These are phyloP conservation scores for Meiosimyza platycephala DNA, from an alignment of 2,888 invertebrate genomes.

Conservation along the genomic window DNA sequence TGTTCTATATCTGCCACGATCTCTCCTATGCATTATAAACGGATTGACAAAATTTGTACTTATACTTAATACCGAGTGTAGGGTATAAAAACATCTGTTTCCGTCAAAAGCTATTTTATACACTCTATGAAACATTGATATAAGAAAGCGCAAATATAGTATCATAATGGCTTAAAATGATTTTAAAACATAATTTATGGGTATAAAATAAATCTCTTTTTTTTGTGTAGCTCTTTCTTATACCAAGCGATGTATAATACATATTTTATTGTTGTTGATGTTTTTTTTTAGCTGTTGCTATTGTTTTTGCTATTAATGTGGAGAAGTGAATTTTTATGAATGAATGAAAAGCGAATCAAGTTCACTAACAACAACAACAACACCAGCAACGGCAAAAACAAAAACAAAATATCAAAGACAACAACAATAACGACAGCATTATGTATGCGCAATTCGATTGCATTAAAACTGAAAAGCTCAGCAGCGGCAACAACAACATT, in stretches of 20 bases:
- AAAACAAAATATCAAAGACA: slow-evolving; percentile 33
- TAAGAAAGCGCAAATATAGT: too few species aligned
- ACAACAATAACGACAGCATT: slow-evolving; percentile 18
- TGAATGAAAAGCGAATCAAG: slow-evolving; percentile 35
- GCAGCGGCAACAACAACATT: slow-evolving; percentile 5
- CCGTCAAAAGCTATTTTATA: too few species aligned
- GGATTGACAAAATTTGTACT: too few species aligned
- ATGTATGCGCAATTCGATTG: slow-evolving; percentile 31
- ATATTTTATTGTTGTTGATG: not conserved
- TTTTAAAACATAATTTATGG: too few species aligned
- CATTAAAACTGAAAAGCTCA: slow-evolving; percentile 27
- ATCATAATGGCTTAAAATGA: too few species aligned
- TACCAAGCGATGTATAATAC: not conserved
- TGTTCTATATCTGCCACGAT: too few species aligned
- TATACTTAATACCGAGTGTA: too few species aligned
- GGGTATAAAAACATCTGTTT: too few species aligned
- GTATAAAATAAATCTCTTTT: not conserved
- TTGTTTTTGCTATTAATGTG: slow-evolving; percentile 26
- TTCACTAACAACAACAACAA: slow-evolving; percentile 29
- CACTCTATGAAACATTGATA: too few species aligned
- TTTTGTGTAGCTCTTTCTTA: not conserved
- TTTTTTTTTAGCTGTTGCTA: slow-evolving; percentile 11
- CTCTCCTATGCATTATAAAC: too few species aligned
- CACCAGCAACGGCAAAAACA: slow-evolving; percentile 24
- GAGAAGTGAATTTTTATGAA: slow-evolving; percentile 34